Evolutionary conservation across 2,888 invertebrate species (phyloP).

Genomic region (Blera fallax): DNA sequence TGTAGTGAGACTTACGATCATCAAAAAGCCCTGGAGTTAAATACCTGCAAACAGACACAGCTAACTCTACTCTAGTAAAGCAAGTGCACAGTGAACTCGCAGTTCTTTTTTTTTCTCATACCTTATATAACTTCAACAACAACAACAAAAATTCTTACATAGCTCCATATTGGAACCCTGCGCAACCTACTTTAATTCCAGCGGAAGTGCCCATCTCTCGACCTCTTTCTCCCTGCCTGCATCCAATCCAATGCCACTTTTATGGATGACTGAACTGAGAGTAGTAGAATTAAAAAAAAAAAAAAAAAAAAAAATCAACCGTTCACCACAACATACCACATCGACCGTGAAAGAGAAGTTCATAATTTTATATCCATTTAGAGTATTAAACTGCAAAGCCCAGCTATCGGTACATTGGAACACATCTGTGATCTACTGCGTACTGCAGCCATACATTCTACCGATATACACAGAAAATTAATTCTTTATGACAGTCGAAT

Average conservation of each 20-base stretch:
- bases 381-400: constrained; percentile 37
- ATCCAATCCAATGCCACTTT: neutral
- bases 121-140: too few species aligned
- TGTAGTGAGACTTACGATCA: too few species aligned
- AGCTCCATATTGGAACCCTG: constrained; percentile 36
- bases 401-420: neutral
- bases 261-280: constrained; percentile 29
- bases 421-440: constrained; percentile 14
- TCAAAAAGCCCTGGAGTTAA: too few species aligned
- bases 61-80: too few species aligned
- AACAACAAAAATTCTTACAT: too few species aligned
- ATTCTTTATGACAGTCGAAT: constrained; percentile 31
- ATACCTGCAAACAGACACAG: too few species aligned
- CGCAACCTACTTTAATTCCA: constrained; percentile 42
- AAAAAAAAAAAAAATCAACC: constrained; percentile 20
- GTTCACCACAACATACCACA: constrained; percentile 52
- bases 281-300: neutral
- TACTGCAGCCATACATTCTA: constrained; percentile 25
- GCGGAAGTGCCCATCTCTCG: constrained; percentile 57
- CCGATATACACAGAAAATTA: constrained; percentile 45
- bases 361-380: constrained; percentile 67
- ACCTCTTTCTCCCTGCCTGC: constrained; percentile 1
- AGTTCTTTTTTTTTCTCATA: too few species aligned
- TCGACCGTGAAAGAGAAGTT: constrained; percentile 55
- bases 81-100: too few species aligned